Conservation (phyloP, 2,888 invertebrate species). For the Mythimna lalbum region DNA sequence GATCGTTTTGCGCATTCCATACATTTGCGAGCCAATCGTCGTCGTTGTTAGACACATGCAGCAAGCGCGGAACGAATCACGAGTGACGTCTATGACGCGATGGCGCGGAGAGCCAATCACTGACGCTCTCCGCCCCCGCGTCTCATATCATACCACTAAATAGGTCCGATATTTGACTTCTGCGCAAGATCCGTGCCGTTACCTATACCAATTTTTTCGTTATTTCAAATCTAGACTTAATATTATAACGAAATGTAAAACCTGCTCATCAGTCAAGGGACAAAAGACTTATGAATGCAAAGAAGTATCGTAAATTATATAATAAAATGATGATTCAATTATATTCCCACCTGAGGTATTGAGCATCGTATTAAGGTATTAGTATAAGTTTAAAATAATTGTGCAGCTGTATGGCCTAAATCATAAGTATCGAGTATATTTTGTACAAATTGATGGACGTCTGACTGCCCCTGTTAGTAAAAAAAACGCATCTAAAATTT, state of each 20-base stretch:
- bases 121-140: too few relatives aligned
- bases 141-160: too few relatives aligned
- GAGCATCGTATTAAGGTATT: conserved; percentile 55
- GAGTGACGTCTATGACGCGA: too few relatives aligned
- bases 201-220: neutral
- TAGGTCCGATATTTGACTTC: too few relatives aligned
- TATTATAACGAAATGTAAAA: conserved; percentile 24
- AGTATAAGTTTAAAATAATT: conserved; percentile 40
- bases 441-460: conserved; percentile 63
- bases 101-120: too few relatives aligned
- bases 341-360: conserved; percentile 69
- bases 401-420: conserved; percentile 63
- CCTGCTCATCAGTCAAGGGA: conserved; percentile 36
- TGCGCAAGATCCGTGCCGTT: too few relatives aligned
- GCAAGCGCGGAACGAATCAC: too few relatives aligned
- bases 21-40: too few relatives aligned
- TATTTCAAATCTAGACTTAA: conserved; percentile 6
- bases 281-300: conserved; percentile 31
- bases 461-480: too few relatives aligned
- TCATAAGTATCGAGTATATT: conserved; percentile 61
- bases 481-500: too few relatives aligned
- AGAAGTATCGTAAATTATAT: conserved; percentile 26
- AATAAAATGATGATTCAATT: conserved; percentile 39
- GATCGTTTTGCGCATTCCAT: too few relatives aligned
- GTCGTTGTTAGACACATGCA: too few relatives aligned